Base-by-base conservation (phyloP, 2,113 vertebrate genomes). In the Prietella phreatophila region DNA sequence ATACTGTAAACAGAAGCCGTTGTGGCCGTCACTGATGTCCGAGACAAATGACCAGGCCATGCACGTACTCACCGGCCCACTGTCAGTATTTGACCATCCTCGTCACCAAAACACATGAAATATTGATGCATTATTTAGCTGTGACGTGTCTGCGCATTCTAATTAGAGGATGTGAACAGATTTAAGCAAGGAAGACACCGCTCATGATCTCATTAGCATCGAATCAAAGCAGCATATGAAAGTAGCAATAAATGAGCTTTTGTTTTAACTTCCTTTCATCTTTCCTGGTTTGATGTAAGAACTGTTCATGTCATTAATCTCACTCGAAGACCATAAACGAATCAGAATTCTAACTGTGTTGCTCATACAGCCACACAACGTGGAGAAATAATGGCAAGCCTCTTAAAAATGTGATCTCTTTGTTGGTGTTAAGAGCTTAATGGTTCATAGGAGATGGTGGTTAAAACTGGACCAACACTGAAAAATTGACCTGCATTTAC, bases 191-290 rank as follows among this genome's bases (percentile, higher is more conserved):
- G 90, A 90, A 93, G 90, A 93, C 91, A 85, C 93, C 81, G 89
- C 91, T 93, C 92, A 92, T 92, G 91, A 93, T 94, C 93, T 94
- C 93, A 95, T 95, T 95, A 94, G 93, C 92, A 94, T 95, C 91
- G 91, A 93, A 94, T 94, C 94, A 94, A 94, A 93, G 92, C 78
- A 76, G 90, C 87, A 92, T 94, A 95, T 95, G 94, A 96, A 94
- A 94, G 95, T 93, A 93, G 93, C 85, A 92, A 91, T 89, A 90
- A 89, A 89, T 88, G 86, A 87, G 91, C 93, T 94, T 95, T 95
- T 94, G 94, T 95, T 94, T 92, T 90, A 92, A 91, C 69, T 86
- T 93, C 86, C 92, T 95, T 95, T 96, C 91, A 94, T 95, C 94
- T 94, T 94, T 88, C 81, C 82, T 90, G 80, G 92, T 93, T 93